Conservation (phyloP, 2,113 vertebrate species). For the Poecilia latipinna region DNA sequence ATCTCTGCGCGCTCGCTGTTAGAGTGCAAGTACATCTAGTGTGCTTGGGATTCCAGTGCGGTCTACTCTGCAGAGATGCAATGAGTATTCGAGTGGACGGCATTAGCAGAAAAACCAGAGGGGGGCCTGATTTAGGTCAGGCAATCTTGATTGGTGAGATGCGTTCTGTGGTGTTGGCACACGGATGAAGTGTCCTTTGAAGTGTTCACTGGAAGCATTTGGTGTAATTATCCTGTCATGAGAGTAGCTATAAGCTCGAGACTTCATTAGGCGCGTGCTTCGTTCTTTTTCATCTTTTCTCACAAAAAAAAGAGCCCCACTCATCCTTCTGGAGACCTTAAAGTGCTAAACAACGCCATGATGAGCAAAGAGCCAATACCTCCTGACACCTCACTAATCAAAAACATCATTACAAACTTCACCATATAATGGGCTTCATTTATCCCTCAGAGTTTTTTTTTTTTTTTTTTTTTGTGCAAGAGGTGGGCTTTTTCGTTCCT, state of each 20-base stretch:
- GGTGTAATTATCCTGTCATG: slow-evolving; percentile 80
- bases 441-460: slow-evolving; percentile 49
- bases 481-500: slow-evolving; percentile 53
- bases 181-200: slow-evolving; percentile 78
- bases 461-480: not conserved
- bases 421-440: slow-evolving; percentile 63
- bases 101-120: slow-evolving; percentile 24
- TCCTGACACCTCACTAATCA: slow-evolving; percentile 77
- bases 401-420: slow-evolving; percentile 73
- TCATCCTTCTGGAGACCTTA: slow-evolving; percentile 71
- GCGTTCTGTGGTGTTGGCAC: slow-evolving; percentile 63
- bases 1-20: slow-evolving; percentile 10
- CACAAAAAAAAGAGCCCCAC: slow-evolving; percentile 41
- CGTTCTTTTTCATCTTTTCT: slow-evolving; percentile 75
- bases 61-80: slow-evolving; percentile 41
- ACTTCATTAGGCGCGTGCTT: slow-evolving; percentile 76
- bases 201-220: slow-evolving; percentile 76
- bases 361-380: slow-evolving; percentile 54
- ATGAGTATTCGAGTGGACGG: slow-evolving; percentile 39
- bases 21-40: slow-evolving; percentile 8
- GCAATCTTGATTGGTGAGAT: slow-evolving; percentile 74
- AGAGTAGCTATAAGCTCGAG: slow-evolving; percentile 71
- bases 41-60: slow-evolving; percentile 16
- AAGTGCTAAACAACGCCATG: slow-evolving; percentile 65
- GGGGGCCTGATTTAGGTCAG: slow-evolving; percentile 71